Evolutionary conservation across 2,797 vertebrate species (phyloP).

Genomic region (Chromobotia macracanthus): DNA sequence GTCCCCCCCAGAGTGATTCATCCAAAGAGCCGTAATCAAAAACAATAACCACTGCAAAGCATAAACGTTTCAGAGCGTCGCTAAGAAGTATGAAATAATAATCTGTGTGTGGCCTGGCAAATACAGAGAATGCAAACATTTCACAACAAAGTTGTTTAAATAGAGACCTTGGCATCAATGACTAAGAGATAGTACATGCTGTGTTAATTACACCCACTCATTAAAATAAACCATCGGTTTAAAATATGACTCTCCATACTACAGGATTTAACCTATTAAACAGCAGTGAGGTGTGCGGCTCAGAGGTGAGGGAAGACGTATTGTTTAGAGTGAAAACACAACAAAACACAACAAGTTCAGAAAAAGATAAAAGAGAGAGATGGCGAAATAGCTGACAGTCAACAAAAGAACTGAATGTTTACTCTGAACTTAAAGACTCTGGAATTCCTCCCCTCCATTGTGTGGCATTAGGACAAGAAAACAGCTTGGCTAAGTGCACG

Average conservation of each 20-base stretch:
- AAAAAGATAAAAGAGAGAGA: constrained; percentile 58
- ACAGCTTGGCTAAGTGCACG: constrained; percentile 74
- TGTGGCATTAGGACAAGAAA: constrained; percentile 73
- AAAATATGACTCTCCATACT: constrained; percentile 80
- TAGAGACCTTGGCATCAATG: constrained; percentile 94
- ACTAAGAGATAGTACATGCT: constrained; percentile 94
- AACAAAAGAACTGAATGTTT: constrained; percentile 82
- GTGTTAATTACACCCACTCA: constrained; percentile 95
- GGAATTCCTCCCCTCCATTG: constrained; percentile 72
- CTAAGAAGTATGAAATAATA: constrained; percentile 93
- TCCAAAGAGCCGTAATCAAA: constrained; percentile 93
- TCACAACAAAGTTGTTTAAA: constrained; percentile 99
- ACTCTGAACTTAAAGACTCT: constrained; percentile 81
- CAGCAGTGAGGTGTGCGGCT: constrained; percentile 87
- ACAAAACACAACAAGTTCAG: constrained; percentile 61
- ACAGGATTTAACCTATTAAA: constrained; percentile 90
- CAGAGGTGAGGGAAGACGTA: constrained; percentile 81
- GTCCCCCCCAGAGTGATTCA: constrained; percentile 66
- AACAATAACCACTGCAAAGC: constrained; percentile 95
- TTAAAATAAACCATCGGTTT: constrained; percentile 96
- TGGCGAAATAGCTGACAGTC: constrained; percentile 71
- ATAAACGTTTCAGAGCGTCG: constrained; percentile 86
- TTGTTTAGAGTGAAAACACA: constrained; percentile 67
- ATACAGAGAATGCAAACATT: constrained; percentile 98
- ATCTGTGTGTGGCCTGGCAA: constrained; percentile 97